Evolutionary conservation across 2,113 vertebrate species (phyloP), one percentile per base, ranked within the genome.

Genomic region (Paracanthobrama guichenoti): DNA sequence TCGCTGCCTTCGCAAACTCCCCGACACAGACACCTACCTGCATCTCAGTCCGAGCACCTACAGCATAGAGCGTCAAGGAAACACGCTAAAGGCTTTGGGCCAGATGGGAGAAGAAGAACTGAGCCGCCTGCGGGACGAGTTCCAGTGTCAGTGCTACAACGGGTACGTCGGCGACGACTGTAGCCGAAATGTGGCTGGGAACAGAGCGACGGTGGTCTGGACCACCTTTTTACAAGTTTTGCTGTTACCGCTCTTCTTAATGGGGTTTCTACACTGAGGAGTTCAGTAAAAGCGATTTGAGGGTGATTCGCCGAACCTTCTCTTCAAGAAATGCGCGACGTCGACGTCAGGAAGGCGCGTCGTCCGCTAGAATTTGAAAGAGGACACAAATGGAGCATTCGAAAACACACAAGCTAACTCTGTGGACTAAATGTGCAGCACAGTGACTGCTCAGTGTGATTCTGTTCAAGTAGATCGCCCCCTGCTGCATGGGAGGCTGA

Each of bases 111-210:
- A 74, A 14, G 88, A 88, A 0, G 93, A 91, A 81, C 92, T 94
- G 59, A 81, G 88, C 42, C 66, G 90, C 73, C 88, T 94, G 6
- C 82, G 3, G 2, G 46, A 89, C 0, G 89, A 95, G 80, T 99
- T 99, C 92, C 90, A 87, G 73, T 99, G 98, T 89, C 96, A 92
- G 62, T 99, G 97, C 91, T 99, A 98, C 7, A 89, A 46, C 12
- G 95, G 95, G 60, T 97, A 96, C 96, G 84, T 18, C 2, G 95
- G 94, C 3, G 88, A 93, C 24, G 86, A 82, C 48, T 96, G 95
- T 84, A 81, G 87, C 67, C 80, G 89, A 88, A 93, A 48, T 81
- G 88, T 88, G 44, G 79, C 87, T 16, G 90, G 86, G 57, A 91
- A 91, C 88, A 90, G 80, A 87, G 91, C 89, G 8, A 44, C 89